phyloP scores from a whole-genome alignment of 1,140 invertebrate genomes.

The Drosophila kikkawai region DNA sequence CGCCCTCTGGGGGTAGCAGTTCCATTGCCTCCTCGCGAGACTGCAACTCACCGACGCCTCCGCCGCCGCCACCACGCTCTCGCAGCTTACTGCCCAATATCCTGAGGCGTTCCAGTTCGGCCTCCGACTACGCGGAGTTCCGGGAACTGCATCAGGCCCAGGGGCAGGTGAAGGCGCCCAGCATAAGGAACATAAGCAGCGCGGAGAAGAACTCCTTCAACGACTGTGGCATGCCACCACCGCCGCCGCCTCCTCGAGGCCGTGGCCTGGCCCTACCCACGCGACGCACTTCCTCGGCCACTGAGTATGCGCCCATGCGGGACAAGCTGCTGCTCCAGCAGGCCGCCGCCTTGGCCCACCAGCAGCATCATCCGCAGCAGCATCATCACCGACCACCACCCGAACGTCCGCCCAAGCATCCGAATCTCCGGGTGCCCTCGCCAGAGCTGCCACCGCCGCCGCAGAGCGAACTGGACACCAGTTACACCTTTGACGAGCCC shows the following conservation, averaged over 20 bases:
- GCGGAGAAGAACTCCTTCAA: conserved; percentile 81
- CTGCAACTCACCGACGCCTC: conserved; percentile 84
- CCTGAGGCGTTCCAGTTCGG: conserved; percentile 88
- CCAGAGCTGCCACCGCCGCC: conserved; percentile 91
- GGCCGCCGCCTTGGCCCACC: conserved; percentile 74
- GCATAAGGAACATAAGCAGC: conserved; percentile 74
- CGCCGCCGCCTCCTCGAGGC: conserved; percentile 83
- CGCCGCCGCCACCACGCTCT: conserved; percentile 87
- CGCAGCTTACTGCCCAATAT: conserved; percentile 85
- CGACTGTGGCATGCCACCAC: conserved; percentile 82
- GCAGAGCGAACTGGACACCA: conserved; percentile 88
- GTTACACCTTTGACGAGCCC: conserved; percentile 88
- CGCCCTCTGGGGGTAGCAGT: conserved; percentile 5
- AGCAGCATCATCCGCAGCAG: conserved; percentile 81
- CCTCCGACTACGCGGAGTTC: conserved; percentile 88
- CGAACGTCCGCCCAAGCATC: conserved; percentile 90
- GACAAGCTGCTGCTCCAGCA: conserved; percentile 78
- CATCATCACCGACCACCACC: conserved; percentile 86
- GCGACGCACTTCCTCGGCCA: conserved; percentile 78
- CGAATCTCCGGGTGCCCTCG: conserved; percentile 88
- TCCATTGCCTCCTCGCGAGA: conserved; percentile 81
- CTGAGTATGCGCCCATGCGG: conserved; percentile 78
- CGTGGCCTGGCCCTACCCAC: conserved; percentile 67
- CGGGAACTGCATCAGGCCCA: conserved; percentile 78
- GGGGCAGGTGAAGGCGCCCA: conserved; percentile 57